Percentiles rank a stretch among this genome's conserved stretches.
Conservation (phyloP, 2,797 vertebrate species). For the Lerista edwardsae region DNA sequence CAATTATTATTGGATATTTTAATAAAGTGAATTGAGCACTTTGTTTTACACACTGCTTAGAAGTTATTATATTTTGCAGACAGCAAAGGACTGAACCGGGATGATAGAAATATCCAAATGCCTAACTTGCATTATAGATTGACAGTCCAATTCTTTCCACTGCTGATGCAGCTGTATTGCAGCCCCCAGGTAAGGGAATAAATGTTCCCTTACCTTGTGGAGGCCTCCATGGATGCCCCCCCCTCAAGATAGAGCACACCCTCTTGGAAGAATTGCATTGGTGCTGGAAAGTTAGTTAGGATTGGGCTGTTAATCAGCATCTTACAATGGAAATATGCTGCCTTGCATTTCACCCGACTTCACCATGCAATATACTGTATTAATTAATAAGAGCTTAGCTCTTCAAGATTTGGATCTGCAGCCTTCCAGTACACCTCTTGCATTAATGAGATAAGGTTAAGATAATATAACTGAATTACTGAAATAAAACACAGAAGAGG, state of each 20-base stretch:
- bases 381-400: conserved; percentile 74
- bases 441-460: conserved; percentile 35
- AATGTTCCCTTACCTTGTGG: too few relatives aligned
- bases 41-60: conserved; percentile 89
- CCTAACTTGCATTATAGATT: conserved; percentile 68
- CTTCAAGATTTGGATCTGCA: conserved; percentile 53
- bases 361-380: conserved; percentile 60
- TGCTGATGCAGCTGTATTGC: too few relatives aligned
- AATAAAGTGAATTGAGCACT: conserved; percentile 92
- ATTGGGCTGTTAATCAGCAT: conserved; percentile 58
- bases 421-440: conserved; percentile 47
- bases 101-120: conserved; percentile 75
- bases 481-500: conserved; percentile 30
- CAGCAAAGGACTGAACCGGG: conserved; percentile 77
- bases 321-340: conserved; percentile 70
- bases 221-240: too few relatives aligned
- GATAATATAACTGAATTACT: conserved; percentile 33
- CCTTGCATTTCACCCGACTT: conserved; percentile 67
- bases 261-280: too few relatives aligned
- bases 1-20: conserved; percentile 97
- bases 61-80: conserved; percentile 88
- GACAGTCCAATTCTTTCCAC: too few relatives aligned
- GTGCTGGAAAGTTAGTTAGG: too few relatives aligned
- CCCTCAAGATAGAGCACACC: too few relatives aligned
- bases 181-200: too few relatives aligned